Conservation (phyloP, 2,888 invertebrate species). For the Platypus cylindrus region DNA sequence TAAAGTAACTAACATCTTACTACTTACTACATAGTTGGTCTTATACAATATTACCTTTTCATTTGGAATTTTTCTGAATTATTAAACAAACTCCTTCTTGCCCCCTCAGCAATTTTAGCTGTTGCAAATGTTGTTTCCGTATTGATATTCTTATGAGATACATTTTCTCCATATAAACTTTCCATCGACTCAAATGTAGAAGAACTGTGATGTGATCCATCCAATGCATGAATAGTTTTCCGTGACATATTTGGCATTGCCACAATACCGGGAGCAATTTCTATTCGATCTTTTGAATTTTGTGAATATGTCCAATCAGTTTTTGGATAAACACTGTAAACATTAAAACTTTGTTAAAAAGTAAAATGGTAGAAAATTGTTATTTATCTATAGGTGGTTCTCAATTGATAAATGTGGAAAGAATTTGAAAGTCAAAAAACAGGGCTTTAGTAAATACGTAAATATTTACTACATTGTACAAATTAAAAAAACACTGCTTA, state of each 20-base stretch:
- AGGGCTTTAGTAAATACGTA: too few relatives aligned
- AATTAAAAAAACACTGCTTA: too few relatives aligned
- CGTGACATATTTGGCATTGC: slow-evolving; percentile 87
- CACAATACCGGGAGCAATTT: slow-evolving; percentile 64
- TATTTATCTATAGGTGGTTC: too few relatives aligned
- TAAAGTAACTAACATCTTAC: too few relatives aligned
- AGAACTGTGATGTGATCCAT: slow-evolving; percentile 10
- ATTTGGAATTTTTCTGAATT: slow-evolving; percentile 8
- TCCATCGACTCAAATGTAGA: slow-evolving; percentile 7
- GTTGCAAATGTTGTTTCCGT: slow-evolving; percentile 22
- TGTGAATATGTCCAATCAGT: slow-evolving; percentile 85
- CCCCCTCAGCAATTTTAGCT: slow-evolving; percentile 2
- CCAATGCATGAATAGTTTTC: slow-evolving; percentile 41
- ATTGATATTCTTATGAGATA: slow-evolving; percentile 26
- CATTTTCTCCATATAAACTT: slow-evolving; percentile 12
- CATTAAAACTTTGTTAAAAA: too few relatives aligned
- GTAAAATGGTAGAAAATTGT: too few relatives aligned
- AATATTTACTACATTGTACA: too few relatives aligned
- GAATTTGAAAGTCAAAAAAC: too few relatives aligned
- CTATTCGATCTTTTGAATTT: slow-evolving; percentile 68
- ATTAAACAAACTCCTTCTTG: slow-evolving; percentile 7
- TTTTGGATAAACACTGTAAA: slow-evolving; percentile 70
- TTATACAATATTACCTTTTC: slow-evolving; percentile 3
- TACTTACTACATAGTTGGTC: too few relatives aligned
- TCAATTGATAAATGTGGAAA: too few relatives aligned